Evolutionary conservation across 2,888 invertebrate species (phyloP), one percentile per base, ranked within the genome.

Genomic region (Drosophila maculinotata): DNA sequence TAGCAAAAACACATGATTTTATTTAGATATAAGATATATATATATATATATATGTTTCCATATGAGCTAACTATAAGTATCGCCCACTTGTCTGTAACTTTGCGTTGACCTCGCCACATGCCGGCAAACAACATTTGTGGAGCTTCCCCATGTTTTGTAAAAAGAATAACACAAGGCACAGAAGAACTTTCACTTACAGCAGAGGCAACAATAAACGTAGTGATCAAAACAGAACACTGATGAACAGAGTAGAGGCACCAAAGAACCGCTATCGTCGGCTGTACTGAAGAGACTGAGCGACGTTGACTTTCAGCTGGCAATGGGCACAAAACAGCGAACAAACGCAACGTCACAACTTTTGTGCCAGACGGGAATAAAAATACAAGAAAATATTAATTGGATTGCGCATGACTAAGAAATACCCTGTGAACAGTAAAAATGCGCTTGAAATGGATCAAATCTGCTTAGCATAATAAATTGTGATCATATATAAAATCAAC

Each of bases 161-260:
- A 41, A 58, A 56, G 17, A 41, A 25, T 6, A 62, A 49, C 17
- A 63, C 47, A 30, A 62, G 51, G 31, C 35, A 59, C 39, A 60
- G 31, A 20, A 54, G 38, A 63, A 80, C 74, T 81, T 76, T 80
- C 80, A 83, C 81, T 81, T 81, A 81, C 81, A 71, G 41, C 39
- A 33, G 28, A 51, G 35, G 39, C 44, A 58, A 51, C 57, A 64
- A 67, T 58, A 63, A 70, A 73, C 39, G 56, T 30, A 62, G 62
- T 65, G 80, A 79, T 76, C 66, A 71, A 60, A 77, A 75, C 58
- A 69, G 52, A 69, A 62, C 14, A 48, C 14, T 30, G 38, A 47
- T 25, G 23, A 56, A 23, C 8, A 31, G 17, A 35, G 39, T 57
- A 45, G 33, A 38, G 45, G 48, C 62, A 67, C 35, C 35, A 52